Percentiles rank a stretch among this genome's conserved stretches.
These are phyloP conservation scores for Trichacis sp. DNA, from an alignment of 2,888 invertebrate species.

Conservation along the genomic window DNA sequence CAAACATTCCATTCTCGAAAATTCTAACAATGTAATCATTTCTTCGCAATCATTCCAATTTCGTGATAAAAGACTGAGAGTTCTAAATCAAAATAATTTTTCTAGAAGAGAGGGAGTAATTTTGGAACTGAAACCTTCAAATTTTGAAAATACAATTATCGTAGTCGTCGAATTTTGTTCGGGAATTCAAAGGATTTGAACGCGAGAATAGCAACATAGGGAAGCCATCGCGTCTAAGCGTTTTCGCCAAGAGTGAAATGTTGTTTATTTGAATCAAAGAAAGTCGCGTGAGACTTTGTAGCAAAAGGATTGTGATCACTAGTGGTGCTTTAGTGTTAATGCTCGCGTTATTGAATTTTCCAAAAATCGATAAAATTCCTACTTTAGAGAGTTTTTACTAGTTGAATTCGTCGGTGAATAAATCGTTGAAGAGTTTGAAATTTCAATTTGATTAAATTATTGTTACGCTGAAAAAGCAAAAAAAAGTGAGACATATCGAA, in stretches of 20 bases:
- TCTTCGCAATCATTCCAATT: constrained; percentile 2
- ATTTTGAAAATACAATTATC: too few species aligned
- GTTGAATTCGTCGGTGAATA: neutral
- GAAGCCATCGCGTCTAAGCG: constrained; percentile 44
- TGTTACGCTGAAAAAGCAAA: constrained; percentile 10
- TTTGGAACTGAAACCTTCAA: constrained; percentile 63
- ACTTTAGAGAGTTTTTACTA: neutral
- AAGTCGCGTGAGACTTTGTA: neutral
- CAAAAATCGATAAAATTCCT: neutral
- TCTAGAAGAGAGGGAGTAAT: too few species aligned
- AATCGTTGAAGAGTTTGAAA: neutral
- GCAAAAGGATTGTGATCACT: neutral
- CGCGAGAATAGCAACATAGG: constrained; percentile 63
- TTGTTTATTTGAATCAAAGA: neutral
- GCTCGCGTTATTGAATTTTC: constrained; percentile 1
- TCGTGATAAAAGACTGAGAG: constrained; percentile 38
- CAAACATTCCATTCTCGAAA: constrained; percentile 24
- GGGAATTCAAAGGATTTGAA: constrained; percentile 53
- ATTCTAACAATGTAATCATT: constrained; percentile 35
- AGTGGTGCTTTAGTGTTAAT: constrained; percentile 4
- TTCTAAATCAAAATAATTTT: constrained; percentile 30
- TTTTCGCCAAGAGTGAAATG: constrained; percentile 8
- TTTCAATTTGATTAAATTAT: neutral
- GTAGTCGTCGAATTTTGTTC: constrained; percentile 32
- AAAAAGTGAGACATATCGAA: constrained; percentile 12